Conservation (phyloP, 2,113 vertebrate species). For the Scortum barcoo region DNA sequence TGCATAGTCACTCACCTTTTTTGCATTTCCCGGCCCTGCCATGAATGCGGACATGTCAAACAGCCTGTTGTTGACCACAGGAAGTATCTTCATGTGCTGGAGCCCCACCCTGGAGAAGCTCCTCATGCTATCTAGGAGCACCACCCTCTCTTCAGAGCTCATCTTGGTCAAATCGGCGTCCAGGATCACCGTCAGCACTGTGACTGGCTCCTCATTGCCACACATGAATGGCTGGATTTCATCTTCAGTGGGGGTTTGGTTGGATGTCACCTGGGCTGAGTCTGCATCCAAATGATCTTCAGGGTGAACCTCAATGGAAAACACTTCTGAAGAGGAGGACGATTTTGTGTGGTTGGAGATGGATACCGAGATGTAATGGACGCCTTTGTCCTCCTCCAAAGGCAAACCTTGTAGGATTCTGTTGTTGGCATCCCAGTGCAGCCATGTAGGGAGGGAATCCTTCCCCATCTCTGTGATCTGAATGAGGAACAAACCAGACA, state of each 20-base stretch:
- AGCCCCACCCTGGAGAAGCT: slow-evolving; percentile 93
- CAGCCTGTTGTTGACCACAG: slow-evolving; percentile 97
- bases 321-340: slow-evolving; percentile 84
- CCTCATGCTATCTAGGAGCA: slow-evolving; percentile 90
- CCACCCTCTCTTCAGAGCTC: slow-evolving; percentile 91
- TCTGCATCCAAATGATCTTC: slow-evolving; percentile 92
- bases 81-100: slow-evolving; percentile 94
- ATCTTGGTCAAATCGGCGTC: slow-evolving; percentile 98
- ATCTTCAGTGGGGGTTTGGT: slow-evolving; percentile 74
- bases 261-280: slow-evolving; percentile 78
- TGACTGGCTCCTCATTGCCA: slow-evolving; percentile 89
- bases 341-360: slow-evolving; percentile 85
- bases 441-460: slow-evolving; percentile 91
- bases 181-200: slow-evolving; percentile 95
- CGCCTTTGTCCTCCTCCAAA: slow-evolving; percentile 93
- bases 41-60: slow-evolving; percentile 99
- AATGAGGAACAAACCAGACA: slow-evolving; percentile 7
- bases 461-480: slow-evolving; percentile 92
- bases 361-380: slow-evolving; percentile 92
- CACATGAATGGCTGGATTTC: slow-evolving; percentile 86
- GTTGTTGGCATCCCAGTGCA: slow-evolving; percentile 90
- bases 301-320: slow-evolving; percentile 94
- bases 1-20: slow-evolving; percentile 82
- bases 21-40: slow-evolving; percentile 98
- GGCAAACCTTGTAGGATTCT: slow-evolving; percentile 91